A percentile compares a stretch with the other conserved stretches of the same genome.
Evolutionary conservation across 2,888 invertebrate genomes (phyloP).

Genomic region (Dioctria linearis): DNA sequence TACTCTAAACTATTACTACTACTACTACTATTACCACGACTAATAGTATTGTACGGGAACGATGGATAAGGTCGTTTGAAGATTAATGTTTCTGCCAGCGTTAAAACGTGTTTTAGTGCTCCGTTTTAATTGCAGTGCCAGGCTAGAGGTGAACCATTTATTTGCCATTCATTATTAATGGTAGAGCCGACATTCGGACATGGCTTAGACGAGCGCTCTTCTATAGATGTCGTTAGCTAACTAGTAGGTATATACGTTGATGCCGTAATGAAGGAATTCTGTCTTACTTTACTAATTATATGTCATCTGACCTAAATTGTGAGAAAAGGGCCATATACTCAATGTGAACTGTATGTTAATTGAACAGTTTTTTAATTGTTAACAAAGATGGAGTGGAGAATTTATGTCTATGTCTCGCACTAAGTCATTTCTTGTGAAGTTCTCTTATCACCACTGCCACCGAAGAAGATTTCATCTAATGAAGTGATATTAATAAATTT

Average conservation of each 20-base stretch:
- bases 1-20: neutral
- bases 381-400: neutral
- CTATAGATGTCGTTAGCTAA: neutral
- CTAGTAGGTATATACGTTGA: neutral
- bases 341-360: slow-evolving; percentile 28
- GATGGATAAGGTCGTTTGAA: slow-evolving; percentile 19
- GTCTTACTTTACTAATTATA: slow-evolving; percentile 25
- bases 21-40: no score
- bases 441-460: no score
- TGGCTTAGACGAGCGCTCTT: slow-evolving; percentile 9
- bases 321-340: neutral
- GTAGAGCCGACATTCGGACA: slow-evolving; percentile 27
- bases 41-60: neutral
- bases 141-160: slow-evolving; percentile 30
- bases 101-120: slow-evolving; percentile 39
- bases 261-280: neutral
- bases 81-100: slow-evolving; percentile 32
- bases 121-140: slow-evolving; percentile 32
- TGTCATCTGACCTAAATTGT: slow-evolving; percentile 22
- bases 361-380: slow-evolving; percentile 26
- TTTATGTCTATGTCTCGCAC: neutral
- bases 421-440: no score
- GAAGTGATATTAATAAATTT: no score
- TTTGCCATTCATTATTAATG: slow-evolving; percentile 45
- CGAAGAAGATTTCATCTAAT: no score